Evolutionary conservation across 1,140 invertebrate genomes (phyloP), one percentile per base, ranked within the genome.

Genomic region (Babylonia areolata): DNA sequence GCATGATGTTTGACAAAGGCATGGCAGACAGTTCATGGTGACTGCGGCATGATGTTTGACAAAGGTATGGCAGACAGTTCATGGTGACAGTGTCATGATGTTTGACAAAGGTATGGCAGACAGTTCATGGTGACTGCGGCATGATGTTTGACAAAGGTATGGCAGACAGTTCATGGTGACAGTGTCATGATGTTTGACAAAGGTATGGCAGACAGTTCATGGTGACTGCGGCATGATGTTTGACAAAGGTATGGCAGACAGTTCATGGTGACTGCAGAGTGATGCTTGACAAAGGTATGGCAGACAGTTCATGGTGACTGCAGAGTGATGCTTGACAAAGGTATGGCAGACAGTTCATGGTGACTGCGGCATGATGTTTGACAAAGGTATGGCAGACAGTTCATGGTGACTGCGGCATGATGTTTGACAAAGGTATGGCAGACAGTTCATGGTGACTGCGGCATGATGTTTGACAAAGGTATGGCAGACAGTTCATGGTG

Each of bases 381-480:
- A 97, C 97, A 93, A 97, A 97, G n/a, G 96, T 96, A 97, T 97
- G 28, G 97, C 97, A 51, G 97, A 97, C 54, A 97, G 94, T 93
- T 97, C 97, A n/a, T n/a, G n/a, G n/a, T n/a, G n/a, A n/a, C n/a
- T n/a, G n/a, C n/a, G 85, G 92, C 90, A 89, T 97, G 96, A 93
- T 97, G 97, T 90, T 97, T 97, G 15, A 97, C 97, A 94, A 97
- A 97, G 31, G 96, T 96, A 90, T 97, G n/a, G n/a, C n/a, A n/a
- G n/a, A n/a, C n/a, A n/a, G n/a, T n/a, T n/a, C n/a, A n/a, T n/a
- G n/a, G n/a, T n/a, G n/a, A n/a, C n/a, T n/a, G n/a, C n/a, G n/a
- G n/a, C n/a, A n/a, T n/a, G n/a, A n/a, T n/a, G n/a, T n/a, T n/a
- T n/a, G n/a, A n/a, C n/a, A n/a, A n/a, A n/a, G n/a, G n/a, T n/a